phyloP scores from a whole-genome alignment of 2,797 vertebrate species.

The Buceros bicornis region DNA sequence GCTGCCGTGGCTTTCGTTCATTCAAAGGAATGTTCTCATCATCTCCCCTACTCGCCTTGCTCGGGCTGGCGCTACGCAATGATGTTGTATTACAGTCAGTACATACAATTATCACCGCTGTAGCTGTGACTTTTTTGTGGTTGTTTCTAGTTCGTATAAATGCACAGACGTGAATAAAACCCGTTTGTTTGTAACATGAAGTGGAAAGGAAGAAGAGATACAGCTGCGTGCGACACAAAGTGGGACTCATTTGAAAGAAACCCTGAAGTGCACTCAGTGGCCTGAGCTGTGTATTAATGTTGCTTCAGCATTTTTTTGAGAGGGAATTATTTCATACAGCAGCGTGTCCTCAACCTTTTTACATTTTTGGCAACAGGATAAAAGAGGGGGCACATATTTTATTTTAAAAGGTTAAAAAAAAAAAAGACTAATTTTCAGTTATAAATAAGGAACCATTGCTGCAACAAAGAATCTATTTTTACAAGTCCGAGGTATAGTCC shows the following conservation, averaged over 20 bases:
- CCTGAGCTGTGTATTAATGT: rapidly evolving
- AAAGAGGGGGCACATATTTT: background rate
- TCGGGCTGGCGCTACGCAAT: background rate
- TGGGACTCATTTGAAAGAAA: background rate
- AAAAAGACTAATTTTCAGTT: background rate
- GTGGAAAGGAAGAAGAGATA: rapidly evolving
- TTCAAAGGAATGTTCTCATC: background rate
- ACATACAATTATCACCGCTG: background rate
- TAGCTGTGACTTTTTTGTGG: background rate
- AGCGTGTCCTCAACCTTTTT: background rate
- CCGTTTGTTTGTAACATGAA: rapidly evolving
- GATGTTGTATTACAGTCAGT: background rate
- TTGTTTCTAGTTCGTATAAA: background rate
- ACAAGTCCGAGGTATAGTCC: background rate
- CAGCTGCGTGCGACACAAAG: background rate
- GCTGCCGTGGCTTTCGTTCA: background rate
- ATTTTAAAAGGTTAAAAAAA: background rate
- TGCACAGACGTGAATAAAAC: background rate
- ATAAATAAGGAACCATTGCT: background rate
- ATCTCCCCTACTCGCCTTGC: background rate
- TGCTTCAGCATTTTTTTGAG: background rate
- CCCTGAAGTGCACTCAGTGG: rapidly evolving
- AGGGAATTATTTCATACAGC: background rate
- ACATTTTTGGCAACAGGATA: background rate
- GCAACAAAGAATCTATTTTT: constrained; percentile 24